Conservation (phyloP, 2,113 vertebrate species). For the Geococcyx californianus region DNA sequence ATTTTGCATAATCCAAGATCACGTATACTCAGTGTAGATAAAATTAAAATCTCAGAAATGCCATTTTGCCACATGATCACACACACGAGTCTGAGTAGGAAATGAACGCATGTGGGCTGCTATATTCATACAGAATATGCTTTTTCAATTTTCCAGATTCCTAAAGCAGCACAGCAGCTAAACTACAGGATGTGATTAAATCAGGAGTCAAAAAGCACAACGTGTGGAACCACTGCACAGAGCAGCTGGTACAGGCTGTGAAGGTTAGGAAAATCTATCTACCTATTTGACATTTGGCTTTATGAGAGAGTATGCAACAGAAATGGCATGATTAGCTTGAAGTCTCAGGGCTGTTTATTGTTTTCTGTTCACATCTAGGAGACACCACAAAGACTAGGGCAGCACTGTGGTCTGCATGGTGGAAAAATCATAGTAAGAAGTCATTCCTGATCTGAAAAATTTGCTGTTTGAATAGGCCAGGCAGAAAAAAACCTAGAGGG, state of each 20-base stretch:
- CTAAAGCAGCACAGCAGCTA: conserved; percentile 46
- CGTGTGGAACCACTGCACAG: conserved; percentile 74
- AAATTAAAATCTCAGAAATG: neutral
- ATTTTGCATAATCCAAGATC: neutral
- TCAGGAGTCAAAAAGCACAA: conserved; percentile 62
- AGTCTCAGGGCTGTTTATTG: neutral
- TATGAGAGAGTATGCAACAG: neutral
- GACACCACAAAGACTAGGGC: neutral
- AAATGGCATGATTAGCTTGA: neutral
- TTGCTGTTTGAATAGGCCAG: neutral
- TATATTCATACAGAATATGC: neutral
- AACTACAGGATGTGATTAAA: conserved; percentile 59
- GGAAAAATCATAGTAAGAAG: neutral
- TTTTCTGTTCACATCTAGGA: neutral
- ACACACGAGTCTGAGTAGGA: neutral
- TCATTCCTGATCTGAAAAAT: neutral
- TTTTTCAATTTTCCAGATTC: conserved; percentile 62
- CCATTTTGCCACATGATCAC: neutral
- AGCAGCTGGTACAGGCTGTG: conserved; percentile 69
- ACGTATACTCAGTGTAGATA: neutral
- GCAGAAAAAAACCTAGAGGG: neutral
- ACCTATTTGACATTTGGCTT: neutral
- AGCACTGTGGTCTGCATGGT: neutral
- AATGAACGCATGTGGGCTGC: neutral
- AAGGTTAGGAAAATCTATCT: conserved; percentile 63